These are phyloP conservation scores for Zophobas morio DNA, from an alignment of 1,140 invertebrate genomes.

Conservation along the genomic window DNA sequence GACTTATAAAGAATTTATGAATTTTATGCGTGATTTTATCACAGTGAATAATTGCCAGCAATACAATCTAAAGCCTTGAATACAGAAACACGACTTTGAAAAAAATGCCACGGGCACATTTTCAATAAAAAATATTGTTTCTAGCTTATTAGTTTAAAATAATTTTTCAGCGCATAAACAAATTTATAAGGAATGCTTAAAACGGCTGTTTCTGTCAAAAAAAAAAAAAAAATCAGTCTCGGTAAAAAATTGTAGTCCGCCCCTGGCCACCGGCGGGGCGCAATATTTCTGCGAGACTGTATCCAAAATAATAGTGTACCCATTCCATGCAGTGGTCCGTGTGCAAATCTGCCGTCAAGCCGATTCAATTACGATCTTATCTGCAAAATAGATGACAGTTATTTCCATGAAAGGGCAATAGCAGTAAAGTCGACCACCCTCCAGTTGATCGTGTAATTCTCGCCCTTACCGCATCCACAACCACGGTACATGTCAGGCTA, in stretches of 20 bases:
- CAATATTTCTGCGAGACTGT: slow-evolving; percentile 57
- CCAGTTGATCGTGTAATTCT: slow-evolving; percentile 45
- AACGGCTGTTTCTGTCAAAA: too few relatives aligned
- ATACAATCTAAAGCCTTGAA: too few relatives aligned
- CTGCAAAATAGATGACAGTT: slow-evolving; percentile 69
- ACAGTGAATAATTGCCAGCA: too few relatives aligned
- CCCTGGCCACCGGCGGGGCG: slow-evolving; percentile 11
- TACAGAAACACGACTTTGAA: too few relatives aligned
- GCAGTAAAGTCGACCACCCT: slow-evolving; percentile 61
- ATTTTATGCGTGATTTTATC: too few relatives aligned
- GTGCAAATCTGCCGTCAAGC: slow-evolving; percentile 68
- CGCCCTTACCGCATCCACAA: slow-evolving; percentile 52
- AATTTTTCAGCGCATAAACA: too few relatives aligned
- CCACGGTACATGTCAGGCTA: slow-evolving; percentile 56
- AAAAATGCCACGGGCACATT: too few relatives aligned
- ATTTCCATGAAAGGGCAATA: slow-evolving; percentile 68
- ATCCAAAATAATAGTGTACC: slow-evolving; percentile 65
- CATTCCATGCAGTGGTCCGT: slow-evolving; percentile 63
- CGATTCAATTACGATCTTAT: slow-evolving; percentile 69
- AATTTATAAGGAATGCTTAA: too few relatives aligned
- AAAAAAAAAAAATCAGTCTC: not conserved
- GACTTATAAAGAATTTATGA: too few relatives aligned
- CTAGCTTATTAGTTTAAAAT: too few relatives aligned
- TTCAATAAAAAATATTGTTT: too few relatives aligned
- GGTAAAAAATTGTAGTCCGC: slow-evolving; percentile 6